phyloP scores from a whole-genome alignment of 2,888 invertebrate genomes.

The Tachina fera region DNA sequence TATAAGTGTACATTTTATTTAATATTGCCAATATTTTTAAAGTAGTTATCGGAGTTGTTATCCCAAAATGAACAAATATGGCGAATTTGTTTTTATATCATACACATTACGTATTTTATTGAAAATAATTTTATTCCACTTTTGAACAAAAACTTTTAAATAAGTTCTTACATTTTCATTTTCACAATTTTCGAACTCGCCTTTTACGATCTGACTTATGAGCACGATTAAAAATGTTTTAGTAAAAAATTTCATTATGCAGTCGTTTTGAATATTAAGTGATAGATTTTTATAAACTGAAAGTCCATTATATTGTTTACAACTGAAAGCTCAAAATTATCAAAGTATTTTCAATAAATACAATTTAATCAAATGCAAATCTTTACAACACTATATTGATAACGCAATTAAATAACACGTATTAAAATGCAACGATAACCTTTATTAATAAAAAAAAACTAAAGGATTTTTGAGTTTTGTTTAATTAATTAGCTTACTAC shows the following conservation, averaged over 20 bases:
- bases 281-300: constrained; percentile 20
- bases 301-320: background rate
- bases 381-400: constrained; percentile 10
- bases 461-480: background rate
- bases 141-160: background rate
- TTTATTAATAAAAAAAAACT: background rate
- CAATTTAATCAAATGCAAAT: constrained; percentile 28
- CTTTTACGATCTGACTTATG: background rate
- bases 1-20: background rate
- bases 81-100: background rate
- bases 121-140: background rate
- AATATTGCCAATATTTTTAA: too few species aligned
- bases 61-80: too few species aligned
- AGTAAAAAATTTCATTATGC: constrained; percentile 15
- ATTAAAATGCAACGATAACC: constrained; percentile 12
- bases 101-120: background rate
- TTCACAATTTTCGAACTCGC: constrained; percentile 5
- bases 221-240: constrained; percentile 22
- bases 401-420: background rate
- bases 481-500: background rate
- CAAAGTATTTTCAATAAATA: background rate
- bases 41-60: background rate
- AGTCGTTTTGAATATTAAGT: background rate
- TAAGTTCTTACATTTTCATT: constrained; percentile 45
- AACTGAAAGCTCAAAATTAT: constrained; percentile 5